Evolutionary conservation across 2,797 vertebrate species (phyloP).

Genomic region (Crax fasciolata): DNA sequence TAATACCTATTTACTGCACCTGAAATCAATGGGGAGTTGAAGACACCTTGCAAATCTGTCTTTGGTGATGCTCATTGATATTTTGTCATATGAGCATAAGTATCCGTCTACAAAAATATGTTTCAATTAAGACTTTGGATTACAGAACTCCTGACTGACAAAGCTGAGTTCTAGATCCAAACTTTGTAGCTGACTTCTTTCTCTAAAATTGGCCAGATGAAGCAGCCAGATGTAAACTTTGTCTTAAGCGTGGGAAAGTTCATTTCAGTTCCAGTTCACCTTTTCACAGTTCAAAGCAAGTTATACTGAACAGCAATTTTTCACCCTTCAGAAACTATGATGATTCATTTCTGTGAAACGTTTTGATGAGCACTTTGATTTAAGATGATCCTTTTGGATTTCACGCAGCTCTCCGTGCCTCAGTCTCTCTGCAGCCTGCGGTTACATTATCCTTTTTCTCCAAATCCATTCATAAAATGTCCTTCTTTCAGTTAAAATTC

Average conservation of each 20-base stretch:
- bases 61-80: not conserved
- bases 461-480: not conserved
- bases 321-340: not conserved
- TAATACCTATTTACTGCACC: not conserved
- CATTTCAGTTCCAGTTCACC: slow-evolving; percentile 44
- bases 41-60: not conserved
- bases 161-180: not conserved
- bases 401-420: not conserved
- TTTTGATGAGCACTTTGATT: not conserved
- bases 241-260: slow-evolving; percentile 7
- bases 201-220: not conserved
- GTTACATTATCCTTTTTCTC: not conserved
- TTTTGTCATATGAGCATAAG: not conserved
- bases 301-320: not conserved
- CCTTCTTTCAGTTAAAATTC: not conserved
- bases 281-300: not conserved
- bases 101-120: not conserved
- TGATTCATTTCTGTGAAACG: not conserved
- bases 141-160: not conserved
- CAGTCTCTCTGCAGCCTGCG: not conserved
- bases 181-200: not conserved
- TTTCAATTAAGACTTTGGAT: not conserved
- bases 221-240: not conserved
- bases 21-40: not conserved
- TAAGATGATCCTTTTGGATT: not conserved